Percentiles rank a stretch among this genome's conserved stretches.
Conservation (phyloP, 2,797 vertebrate species). For the Typhlichthys eigenmanni region DNA sequence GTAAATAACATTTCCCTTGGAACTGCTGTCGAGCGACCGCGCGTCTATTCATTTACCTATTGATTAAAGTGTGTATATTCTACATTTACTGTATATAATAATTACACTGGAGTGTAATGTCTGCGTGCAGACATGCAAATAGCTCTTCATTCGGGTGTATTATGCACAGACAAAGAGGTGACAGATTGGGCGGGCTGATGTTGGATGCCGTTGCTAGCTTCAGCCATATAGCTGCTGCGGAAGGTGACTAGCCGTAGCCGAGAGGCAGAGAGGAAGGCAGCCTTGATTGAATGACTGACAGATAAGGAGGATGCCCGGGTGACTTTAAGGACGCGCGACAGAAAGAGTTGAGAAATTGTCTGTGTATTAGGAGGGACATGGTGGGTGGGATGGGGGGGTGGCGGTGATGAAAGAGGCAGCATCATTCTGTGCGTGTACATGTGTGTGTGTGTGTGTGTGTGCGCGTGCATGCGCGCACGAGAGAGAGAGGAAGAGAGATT, state of each 20-base stretch:
- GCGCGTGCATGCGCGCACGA: constrained; percentile 30
- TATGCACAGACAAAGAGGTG: background rate
- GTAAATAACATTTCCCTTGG: constrained; percentile 65
- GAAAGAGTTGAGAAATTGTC: constrained; percentile 52
- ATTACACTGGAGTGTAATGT: no score
- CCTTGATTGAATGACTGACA: constrained; percentile 26
- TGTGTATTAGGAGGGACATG: constrained; percentile 59
- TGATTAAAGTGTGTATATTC: background rate
- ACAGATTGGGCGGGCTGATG: constrained; percentile 8
- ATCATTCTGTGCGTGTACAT: constrained; percentile 39
- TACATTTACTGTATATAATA: constrained; percentile 26
- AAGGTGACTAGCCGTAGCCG: constrained; percentile 28
- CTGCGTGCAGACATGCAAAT: no score
- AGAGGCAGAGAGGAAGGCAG: constrained; percentile 13
- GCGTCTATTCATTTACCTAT: background rate
- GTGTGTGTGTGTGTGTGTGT: constrained; percentile 11
- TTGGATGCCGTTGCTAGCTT: constrained; percentile 10
- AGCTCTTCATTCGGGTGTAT: no score
- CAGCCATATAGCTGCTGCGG: constrained; percentile 31
- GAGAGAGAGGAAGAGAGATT: constrained; percentile 14
- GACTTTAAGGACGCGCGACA: constrained; percentile 40
- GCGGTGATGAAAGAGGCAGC: constrained; percentile 41
- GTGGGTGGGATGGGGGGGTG: constrained; percentile 21
- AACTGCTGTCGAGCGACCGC: constrained; percentile 36
- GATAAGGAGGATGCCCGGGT: constrained; percentile 30